phyloP scores from a whole-genome alignment of 2,797 vertebrate species.

The Pangasius mekongensis region DNA sequence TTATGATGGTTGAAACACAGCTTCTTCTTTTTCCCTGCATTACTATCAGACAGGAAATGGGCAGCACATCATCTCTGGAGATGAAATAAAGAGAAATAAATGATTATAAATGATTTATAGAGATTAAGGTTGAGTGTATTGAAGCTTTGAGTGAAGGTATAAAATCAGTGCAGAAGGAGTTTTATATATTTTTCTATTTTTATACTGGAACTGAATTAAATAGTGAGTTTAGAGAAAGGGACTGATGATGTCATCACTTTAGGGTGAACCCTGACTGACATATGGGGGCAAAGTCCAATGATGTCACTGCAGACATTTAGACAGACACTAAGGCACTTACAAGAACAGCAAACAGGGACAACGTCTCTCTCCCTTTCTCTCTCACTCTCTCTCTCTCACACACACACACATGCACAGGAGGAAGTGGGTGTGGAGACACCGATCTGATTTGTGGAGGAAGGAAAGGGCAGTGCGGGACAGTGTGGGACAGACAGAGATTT shows the following conservation, averaged over 20 bases:
- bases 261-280: neutral
- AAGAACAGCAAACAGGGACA: constrained; percentile 1
- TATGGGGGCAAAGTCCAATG: neutral
- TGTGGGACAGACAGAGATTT: constrained; percentile 11
- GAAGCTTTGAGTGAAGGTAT: neutral
- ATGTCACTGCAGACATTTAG: neutral
- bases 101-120: neutral
- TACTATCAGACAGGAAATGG: neutral
- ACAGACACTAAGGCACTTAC: neutral
- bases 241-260: constrained; percentile 1
- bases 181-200: neutral
- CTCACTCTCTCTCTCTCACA: neutral
- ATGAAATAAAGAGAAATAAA: neutral
- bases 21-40: neutral
- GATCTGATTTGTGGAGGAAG: constrained; percentile 25
- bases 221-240: neutral
- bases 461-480: constrained; percentile 25
- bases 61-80: neutral
- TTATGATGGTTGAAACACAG: neutral
- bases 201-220: neutral
- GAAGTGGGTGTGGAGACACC: constrained; percentile 33
- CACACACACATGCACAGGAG: neutral
- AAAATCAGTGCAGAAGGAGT: neutral
- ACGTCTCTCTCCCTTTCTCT: neutral
- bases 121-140: neutral